A percentile compares a stretch with the other conserved stretches of the same genome.
Evolutionary conservation across 1,140 invertebrate genomes (phyloP).

Genomic region (Trichonephila inaurata): DNA sequence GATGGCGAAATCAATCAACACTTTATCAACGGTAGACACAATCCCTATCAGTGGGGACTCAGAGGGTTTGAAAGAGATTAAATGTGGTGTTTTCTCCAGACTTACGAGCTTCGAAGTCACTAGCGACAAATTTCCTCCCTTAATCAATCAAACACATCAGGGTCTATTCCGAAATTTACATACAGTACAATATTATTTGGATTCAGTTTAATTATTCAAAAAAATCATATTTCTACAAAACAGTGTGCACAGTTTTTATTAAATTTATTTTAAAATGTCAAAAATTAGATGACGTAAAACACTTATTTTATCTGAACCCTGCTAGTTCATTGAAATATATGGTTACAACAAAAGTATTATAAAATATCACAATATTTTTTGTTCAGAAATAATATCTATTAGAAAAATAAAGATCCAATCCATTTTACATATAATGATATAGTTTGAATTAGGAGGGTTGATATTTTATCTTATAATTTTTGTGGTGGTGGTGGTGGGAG

Average conservation of each 20-base stretch:
- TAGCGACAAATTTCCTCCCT: constrained; percentile 25
- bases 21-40: constrained; percentile 14
- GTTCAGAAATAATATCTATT: too few species aligned
- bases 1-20: constrained; percentile 48
- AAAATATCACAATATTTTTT: too few species aligned
- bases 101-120: constrained; percentile 30
- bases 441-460: too few species aligned
- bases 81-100: constrained; percentile 19
- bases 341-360: too few species aligned
- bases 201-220: not conserved
- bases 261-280: not conserved
- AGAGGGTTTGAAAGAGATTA: constrained; percentile 52
- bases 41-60: constrained; percentile 52
- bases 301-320: too few species aligned
- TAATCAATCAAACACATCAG: constrained; percentile 44
- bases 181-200: not conserved
- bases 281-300: too few species aligned
- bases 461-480: too few species aligned
- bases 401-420: too few species aligned
- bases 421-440: too few species aligned
- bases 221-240: not conserved
- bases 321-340: too few species aligned
- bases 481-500: too few species aligned
- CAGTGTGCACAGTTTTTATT: not conserved
- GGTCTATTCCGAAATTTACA: constrained; percentile 28